phyloP scores from a whole-genome alignment of 2,113 vertebrate genomes.

The Rhea pennata region DNA sequence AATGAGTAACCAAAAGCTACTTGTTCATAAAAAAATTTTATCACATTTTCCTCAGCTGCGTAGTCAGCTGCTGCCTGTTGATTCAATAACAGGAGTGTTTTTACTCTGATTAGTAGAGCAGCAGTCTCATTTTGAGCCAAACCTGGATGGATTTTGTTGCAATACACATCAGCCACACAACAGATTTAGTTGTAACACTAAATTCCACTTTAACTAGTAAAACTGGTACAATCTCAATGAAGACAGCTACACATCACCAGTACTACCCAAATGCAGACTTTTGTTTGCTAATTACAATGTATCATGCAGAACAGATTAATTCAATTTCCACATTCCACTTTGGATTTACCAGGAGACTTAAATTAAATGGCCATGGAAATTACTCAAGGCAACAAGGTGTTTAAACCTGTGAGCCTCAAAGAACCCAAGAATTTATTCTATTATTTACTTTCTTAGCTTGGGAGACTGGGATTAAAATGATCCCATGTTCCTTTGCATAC shows the following conservation, averaged over 20 bases:
- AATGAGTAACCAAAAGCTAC: background rate
- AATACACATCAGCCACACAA: background rate
- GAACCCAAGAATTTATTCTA: background rate
- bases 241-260: background rate
- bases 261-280: background rate
- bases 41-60: background rate
- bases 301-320: background rate
- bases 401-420: background rate
- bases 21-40: background rate
- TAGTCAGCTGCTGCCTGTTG: background rate
- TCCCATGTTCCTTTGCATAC: background rate
- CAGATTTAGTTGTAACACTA: background rate
- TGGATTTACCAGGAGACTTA: background rate
- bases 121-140: background rate
- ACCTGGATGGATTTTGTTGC: background rate
- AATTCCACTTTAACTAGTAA: background rate
- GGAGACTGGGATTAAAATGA: conserved; percentile 3
- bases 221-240: background rate
- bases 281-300: background rate
- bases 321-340: background rate
- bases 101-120: background rate
- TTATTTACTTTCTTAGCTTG: background rate
- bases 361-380: background rate
- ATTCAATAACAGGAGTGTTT: background rate
- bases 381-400: background rate